These are phyloP conservation scores for Pseudanteris insignis DNA, from an alignment of 2,888 invertebrate species.

Conservation along the genomic window DNA sequence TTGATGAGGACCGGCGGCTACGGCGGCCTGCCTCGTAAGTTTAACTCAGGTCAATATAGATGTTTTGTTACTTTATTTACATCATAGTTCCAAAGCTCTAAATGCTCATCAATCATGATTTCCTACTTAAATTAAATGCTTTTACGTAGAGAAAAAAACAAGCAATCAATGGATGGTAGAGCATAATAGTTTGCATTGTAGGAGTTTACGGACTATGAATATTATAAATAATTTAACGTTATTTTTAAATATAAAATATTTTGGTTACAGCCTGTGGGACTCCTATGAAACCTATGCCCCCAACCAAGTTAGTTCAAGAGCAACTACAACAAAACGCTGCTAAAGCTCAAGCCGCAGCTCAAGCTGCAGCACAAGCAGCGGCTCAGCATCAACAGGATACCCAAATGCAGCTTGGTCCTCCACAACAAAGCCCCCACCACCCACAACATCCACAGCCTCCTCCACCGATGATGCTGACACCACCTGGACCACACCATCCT, in stretches of 20 bases:
- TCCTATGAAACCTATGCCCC: constrained; percentile 79
- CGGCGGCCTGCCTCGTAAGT: constrained; percentile 84
- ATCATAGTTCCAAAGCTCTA: constrained; percentile 53
- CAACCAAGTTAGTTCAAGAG: constrained; percentile 77
- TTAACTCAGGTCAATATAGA: constrained; percentile 66
- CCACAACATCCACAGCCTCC: constrained; percentile 64
- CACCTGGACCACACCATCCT: constrained; percentile 80
- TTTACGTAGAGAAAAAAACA: no score
- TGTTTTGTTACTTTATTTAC: constrained; percentile 63
- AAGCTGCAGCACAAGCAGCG: constrained; percentile 60
- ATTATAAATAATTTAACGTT: not conserved
- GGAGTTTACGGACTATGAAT: constrained; percentile 47
- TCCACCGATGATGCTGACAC: constrained; percentile 77
- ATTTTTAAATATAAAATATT: no score
- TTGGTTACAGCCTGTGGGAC: constrained; percentile 70
- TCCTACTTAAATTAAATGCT: constrained; percentile 11
- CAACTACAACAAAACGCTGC: constrained; percentile 64
- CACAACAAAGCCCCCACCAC: constrained; percentile 61
- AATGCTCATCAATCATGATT: constrained; percentile 30
- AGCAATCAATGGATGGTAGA: no score
- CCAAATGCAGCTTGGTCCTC: constrained; percentile 62
- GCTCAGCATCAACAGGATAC: constrained; percentile 63
- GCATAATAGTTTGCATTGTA: no score
- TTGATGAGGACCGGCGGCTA: constrained; percentile 95
- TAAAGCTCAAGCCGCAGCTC: constrained; percentile 62